Evolutionary conservation across 2,888 invertebrate genomes (phyloP), one percentile per base, ranked within the genome.

Genomic region (Cryptosula pallasiana): DNA sequence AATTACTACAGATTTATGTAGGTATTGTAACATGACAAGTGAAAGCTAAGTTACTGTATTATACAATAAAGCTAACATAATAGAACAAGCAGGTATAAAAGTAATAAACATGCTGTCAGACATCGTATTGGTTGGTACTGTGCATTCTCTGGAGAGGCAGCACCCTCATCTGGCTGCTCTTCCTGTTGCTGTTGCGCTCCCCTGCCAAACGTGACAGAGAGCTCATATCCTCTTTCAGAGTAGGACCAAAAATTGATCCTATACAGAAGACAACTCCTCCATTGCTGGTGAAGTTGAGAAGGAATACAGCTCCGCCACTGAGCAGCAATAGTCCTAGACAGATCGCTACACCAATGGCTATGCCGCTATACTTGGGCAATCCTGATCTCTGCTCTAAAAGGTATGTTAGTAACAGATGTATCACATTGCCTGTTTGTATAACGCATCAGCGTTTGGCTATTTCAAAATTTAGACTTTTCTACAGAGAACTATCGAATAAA

Each of bases 261-360:
- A 13, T 2, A n/a, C 34, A 63, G n/a, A 25, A 13, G 63, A 5
- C 27, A 9, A 63, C 2, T 3, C 63, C 63, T 9, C 63, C 63
- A 27, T 63, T 63, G 63, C 27, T 63, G 29, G 63, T 32, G 27
- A 63, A 63, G 63, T 63, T 63, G 27, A 63, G 63, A 9, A 63
- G 63, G 27, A 63, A 27, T 2, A 63, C 63, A 25, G 63, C 2
- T 2, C 32, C 63, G 13, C 63, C 63, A 63, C 32, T 32, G 32
- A 63, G 63, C 2, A 63, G 32, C 1, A 63, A 32, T 16, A 63
- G 32, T 27, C 32, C 63, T 16, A 63, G 9, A 32, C 63, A 63
- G 9, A 63, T 32, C 13, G 29, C 63, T 1, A 63, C n/a, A 9
- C 63, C 63, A 13, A 63, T 27, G 2, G 5, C 63, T 32, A 63